Evolutionary conservation across 92 coral and sea anemone species (phyloP), one percentile per base, ranked within the genome.

Genomic region (Anthopleura xanthogrammica): DNA sequence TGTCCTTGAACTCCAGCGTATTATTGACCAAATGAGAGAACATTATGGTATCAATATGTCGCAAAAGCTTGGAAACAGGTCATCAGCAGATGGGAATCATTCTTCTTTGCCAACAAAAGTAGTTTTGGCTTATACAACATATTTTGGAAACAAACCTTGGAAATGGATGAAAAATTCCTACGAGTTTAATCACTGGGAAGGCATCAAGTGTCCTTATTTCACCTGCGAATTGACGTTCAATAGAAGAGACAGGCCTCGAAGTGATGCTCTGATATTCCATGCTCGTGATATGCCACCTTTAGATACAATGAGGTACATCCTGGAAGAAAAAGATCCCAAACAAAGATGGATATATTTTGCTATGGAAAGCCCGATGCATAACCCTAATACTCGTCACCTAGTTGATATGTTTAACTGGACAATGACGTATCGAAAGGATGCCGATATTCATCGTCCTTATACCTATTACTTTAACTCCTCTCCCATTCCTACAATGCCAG

Each of bases 291-390:
- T 95, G 87, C 92, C 92, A 23, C 14, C 80, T 14, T 62, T 64
- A 5, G 71, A 56, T 24, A 83, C 88, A 29, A 82, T 94, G 80
- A 81, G 79, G 14, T 80, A 77, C 62, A 87, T 75, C 5, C 77
- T 78, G 46, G 29, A 43, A 19, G 72, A 42, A 14, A 89, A 93
- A 72, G 68, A 83, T 5, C 52, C 85, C 12, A 64, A 72, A 17
- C 94, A 94, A 81, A 88, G 88, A 17, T 94, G 98, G 98, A 85
- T 90, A 19, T 94, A 90, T 80, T 85, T 92, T 50, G 83, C 92
- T 62, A 92, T 87, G 68, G 98, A 94, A 87, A 90, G 82, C 78
- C 98, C 98, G 13, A 42, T 85, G 19, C 79, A 86, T 77, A 83
- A 88, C 29, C 87, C 79, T 17, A 64, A 57, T 1, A 22, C 92